Conservation (phyloP, 2,113 vertebrate genomes). For the Prunella himalayana region DNA sequence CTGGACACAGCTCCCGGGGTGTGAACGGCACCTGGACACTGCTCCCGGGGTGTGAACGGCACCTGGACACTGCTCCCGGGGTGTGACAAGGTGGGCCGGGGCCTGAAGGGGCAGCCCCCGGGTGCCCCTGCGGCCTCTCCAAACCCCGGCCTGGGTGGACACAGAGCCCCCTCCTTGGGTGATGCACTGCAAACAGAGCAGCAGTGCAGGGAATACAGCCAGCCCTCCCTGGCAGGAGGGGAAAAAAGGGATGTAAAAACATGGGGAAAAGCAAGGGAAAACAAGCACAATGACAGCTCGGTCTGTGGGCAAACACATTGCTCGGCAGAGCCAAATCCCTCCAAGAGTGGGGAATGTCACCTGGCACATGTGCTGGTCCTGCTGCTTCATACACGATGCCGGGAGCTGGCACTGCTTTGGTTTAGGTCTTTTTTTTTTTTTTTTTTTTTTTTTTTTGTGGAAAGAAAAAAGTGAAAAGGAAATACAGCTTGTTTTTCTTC, state of each 20-base stretch:
- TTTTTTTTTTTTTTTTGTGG: too few species aligned
- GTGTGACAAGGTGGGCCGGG: not conserved
- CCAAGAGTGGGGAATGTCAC: not conserved
- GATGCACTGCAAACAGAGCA: not conserved
- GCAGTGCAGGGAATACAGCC: not conserved
- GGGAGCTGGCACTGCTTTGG: not conserved
- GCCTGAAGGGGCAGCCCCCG: not conserved
- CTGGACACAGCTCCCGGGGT: not conserved
- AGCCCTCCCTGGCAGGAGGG: not conserved
- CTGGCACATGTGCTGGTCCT: not conserved
- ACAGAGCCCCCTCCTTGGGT: accelerated
- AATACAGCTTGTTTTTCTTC: not conserved
- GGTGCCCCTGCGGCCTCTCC: not conserved
- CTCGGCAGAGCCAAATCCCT: not conserved
- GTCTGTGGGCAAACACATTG: not conserved
- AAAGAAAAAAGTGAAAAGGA: not conserved
- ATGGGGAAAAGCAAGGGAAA: not conserved
- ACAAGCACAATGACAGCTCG: not conserved
- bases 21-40: not conserved
- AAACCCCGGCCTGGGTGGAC: not conserved
- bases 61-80: not conserved
- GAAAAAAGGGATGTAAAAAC: not conserved
- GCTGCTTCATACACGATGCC: not conserved
- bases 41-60: not conserved
- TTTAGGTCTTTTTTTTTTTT: not conserved